Percentiles rank a stretch among this genome's conserved stretches.
These are phyloP conservation scores for Homalodisca vitripennis DNA, from an alignment of 1,140 invertebrate species.

Conservation along the genomic window DNA sequence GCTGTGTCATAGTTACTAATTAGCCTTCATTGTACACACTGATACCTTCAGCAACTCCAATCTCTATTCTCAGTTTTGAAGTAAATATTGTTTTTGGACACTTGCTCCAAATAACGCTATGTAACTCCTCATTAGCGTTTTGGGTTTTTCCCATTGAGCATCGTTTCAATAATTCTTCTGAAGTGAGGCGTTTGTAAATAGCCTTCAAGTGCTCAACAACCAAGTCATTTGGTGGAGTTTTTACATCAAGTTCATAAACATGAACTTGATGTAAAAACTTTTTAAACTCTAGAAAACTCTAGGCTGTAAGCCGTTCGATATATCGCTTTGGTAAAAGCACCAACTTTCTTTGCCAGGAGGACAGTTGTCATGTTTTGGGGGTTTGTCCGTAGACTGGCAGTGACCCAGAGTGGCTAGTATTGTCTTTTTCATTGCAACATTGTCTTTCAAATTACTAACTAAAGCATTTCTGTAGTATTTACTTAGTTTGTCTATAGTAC, in stretches of 20 bases:
- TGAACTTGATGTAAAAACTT: no score
- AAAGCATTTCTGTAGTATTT: conserved; percentile 27
- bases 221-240: background rate
- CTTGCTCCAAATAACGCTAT: background rate
- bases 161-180: background rate
- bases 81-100: background rate
- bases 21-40: no score
- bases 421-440: conserved; percentile 29
- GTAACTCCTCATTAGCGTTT: background rate
- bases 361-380: conserved; percentile 33
- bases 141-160: conserved; percentile 12
- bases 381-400: conserved; percentile 35
- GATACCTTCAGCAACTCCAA: background rate
- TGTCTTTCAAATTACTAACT: conserved; percentile 18
- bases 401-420: conserved; percentile 31
- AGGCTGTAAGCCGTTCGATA: background rate
- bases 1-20: no score
- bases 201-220: background rate
- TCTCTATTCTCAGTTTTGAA: background rate
- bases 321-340: conserved; percentile 33
- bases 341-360: conserved; percentile 32
- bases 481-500: conserved; percentile 25
- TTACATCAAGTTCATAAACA: background rate
- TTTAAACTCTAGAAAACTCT: no score
- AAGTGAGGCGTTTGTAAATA: background rate